Evolutionary conservation across 2,888 invertebrate species (phyloP).

Genomic region (Phortica okadai): DNA sequence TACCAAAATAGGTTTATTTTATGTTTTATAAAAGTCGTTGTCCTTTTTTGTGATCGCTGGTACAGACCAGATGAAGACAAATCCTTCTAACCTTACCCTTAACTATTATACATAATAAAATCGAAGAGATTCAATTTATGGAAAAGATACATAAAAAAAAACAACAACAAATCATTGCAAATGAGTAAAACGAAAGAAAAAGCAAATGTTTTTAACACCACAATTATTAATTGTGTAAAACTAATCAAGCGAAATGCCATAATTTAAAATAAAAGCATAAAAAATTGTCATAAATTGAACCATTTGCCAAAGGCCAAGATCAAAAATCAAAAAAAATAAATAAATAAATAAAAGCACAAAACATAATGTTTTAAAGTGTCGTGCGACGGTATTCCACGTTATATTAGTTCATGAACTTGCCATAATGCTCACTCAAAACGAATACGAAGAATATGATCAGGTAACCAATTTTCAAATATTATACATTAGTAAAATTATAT

Average conservation of each 20-base stretch:
- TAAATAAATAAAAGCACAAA: too few species aligned
- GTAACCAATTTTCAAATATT: slow-evolving; percentile 47
- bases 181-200: slow-evolving; percentile 55
- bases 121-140: slow-evolving; percentile 11
- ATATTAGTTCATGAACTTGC: slow-evolving; percentile 20
- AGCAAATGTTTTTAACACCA: slow-evolving; percentile 61
- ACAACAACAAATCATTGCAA: slow-evolving; percentile 59
- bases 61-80: slow-evolving; percentile 58
- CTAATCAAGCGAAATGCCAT: slow-evolving; percentile 60
- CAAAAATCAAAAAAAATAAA: slow-evolving; percentile 56
- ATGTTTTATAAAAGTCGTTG: slow-evolving; percentile 61
- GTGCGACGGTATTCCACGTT: too few species aligned
- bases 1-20: slow-evolving; percentile 17
- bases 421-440: slow-evolving; percentile 18
- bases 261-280: slow-evolving; percentile 69
- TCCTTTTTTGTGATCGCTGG: slow-evolving; percentile 69
- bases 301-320: slow-evolving; percentile 66
- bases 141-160: slow-evolving; percentile 53
- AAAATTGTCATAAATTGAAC: slow-evolving; percentile 60
- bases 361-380: background rate
- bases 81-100: slow-evolving; percentile 36
- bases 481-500: slow-evolving; percentile 45
- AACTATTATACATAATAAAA: background rate
- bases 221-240: slow-evolving; percentile 59
- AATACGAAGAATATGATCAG: slow-evolving; percentile 2